Base-by-base conservation (phyloP, 2,888 invertebrate species). In the Habroteleia sp. region DNA sequence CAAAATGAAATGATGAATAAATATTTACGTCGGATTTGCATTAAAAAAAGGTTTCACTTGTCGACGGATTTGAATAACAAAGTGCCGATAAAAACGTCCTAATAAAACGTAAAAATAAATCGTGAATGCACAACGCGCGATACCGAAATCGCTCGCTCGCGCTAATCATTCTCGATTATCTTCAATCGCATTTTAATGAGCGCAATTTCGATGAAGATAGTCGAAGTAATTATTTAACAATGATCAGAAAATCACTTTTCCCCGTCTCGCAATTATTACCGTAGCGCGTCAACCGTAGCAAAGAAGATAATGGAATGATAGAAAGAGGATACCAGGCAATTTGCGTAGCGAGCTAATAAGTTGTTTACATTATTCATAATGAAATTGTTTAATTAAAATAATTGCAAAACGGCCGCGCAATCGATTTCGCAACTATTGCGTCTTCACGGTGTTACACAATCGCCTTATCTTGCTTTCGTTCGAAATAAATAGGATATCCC, bases 341-440 rank as follows among this genome's bases (percentile, higher is more conserved):
- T 44, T 58, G 44, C 44, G 35, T 16, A 7, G 56, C 25, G n/a
- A 37, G 3, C 8, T 11, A 17, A 41, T 46, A 29, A n/a, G 10
- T 41, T 44, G 37, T 63, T 37, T 44, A 29, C 42, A 27, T 65
- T 41, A 68, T 46, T 46, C 29, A 20, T 54, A 29, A 62, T 35
- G 20, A 46, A 52, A 71, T 71, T 65, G 27, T 72, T 72, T 50
- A 65, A 72, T 72, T 65, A 52, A 58, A 72, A 58, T 58, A 33
- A 65, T 41, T 58, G 48, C 56, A n/a, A 48, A 13, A 17, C 44
- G 11, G 16, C 8, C 16, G 31, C 20, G 31, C 17, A 46, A 48
- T 41, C 13, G 10, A 27, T 52, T 52, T 52, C 41, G 2, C 63
- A 52, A 50, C 27, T 17, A 7, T 14, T 13, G 31, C 23, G 10